Evolutionary conservation across 1,140 invertebrate species (phyloP), one percentile per base, ranked within the genome.

Genomic region (Lutraria rhynchaena): DNA sequence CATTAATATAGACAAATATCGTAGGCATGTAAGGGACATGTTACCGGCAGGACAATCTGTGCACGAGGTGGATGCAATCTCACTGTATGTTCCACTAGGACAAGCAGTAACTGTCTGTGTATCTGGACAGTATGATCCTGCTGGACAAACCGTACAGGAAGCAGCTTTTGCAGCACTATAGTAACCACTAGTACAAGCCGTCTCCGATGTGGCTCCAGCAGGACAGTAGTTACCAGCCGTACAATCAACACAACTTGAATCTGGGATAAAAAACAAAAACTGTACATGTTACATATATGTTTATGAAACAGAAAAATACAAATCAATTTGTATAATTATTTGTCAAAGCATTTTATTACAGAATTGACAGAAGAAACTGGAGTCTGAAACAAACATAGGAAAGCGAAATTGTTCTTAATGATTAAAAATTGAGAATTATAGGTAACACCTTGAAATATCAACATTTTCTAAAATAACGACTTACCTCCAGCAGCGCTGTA

Each of bases 191-290:
- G 65, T 31, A 70, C 89, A 90, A 9, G 49, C 84, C 0, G 84
- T 83, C 44, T 70, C 81, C 13, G 53, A 53, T 3, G 35, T 83
- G 13, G 82, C 82, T 24, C 87, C 88, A 41, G 86, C 83, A 15
- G 84, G 82, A 83, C 89, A 90, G 84, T 90, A 90, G 46, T 83
- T 85, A 3, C 88, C 88, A 22, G 88, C 85, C 24, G 80, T 82
- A 78, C 89, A 90, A 1, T 81, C 84, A 24, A 46, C 63, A 81
- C 89, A 90, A 37, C 63, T 71, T 60, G 81, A 82, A 5, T 61
- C 88, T 84, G 75, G 17, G 73, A 57, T 35, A 70, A 63, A 61
- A n/a, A n/a, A n/a, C n/a, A n/a, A n/a, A n/a, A n/a, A n/a, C n/a
- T n/a, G n/a, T n/a, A n/a, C n/a, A n/a, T n/a, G n/a, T n/a, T n/a